Evolutionary conservation across 2,113 vertebrate genomes (phyloP).

Genomic region (Oreotrochilus melanogaster): DNA sequence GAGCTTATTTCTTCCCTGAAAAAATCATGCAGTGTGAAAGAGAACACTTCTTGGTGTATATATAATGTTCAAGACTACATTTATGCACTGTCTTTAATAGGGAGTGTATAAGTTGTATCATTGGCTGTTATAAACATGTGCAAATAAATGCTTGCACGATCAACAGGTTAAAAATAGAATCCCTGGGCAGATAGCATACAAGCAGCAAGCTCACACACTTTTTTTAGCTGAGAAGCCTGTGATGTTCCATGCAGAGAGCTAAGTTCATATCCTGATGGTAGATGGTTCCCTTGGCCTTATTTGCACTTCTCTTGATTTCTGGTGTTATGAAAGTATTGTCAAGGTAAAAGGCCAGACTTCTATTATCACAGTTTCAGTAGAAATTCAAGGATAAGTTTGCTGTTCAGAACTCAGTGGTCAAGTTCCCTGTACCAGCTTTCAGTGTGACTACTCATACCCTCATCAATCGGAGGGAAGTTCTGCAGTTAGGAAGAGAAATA

Average conservation of each 20-base stretch:
- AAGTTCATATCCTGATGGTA: background rate
- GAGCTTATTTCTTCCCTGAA: background rate
- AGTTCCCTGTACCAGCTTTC: background rate
- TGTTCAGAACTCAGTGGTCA: background rate
- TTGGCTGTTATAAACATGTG: background rate
- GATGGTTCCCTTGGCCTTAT: background rate
- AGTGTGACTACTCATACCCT: background rate
- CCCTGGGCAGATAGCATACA: background rate
- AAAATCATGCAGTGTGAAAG: background rate
- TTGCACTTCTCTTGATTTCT: background rate
- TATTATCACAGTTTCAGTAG: background rate
- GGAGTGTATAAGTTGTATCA: background rate
- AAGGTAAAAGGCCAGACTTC: background rate
- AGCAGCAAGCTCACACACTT: background rate
- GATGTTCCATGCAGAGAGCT: background rate
- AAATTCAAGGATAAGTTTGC: background rate
- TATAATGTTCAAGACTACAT: background rate
- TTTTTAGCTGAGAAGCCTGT: constrained; percentile 13
- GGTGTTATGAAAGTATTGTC: background rate
- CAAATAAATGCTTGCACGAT: background rate
- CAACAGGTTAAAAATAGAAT: constrained; percentile 33
- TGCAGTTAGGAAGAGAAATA: background rate
- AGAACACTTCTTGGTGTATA: background rate
- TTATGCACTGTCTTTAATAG: background rate
- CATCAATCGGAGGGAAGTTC: background rate